Evolutionary conservation across 2,797 vertebrate genomes (phyloP).

Genomic region (Parauchenoglanis ngamensis): DNA sequence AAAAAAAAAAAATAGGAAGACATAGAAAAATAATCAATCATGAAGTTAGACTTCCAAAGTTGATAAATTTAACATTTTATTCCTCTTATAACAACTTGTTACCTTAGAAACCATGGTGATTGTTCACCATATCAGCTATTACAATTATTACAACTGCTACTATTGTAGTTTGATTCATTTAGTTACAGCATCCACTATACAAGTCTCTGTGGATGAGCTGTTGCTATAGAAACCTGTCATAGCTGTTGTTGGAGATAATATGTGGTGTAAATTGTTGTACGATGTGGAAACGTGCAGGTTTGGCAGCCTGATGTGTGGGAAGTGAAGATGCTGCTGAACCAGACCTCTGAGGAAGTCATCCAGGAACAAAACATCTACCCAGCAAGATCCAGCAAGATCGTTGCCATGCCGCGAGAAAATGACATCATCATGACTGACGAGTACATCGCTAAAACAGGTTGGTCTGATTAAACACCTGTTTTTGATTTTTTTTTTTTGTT

Average conservation of each 20-base stretch:
- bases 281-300: conserved; percentile 72
- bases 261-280: not conserved
- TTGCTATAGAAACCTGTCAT: not conserved
- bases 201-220: not conserved
- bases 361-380: conserved; percentile 83
- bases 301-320: conserved; percentile 89
- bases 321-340: conserved; percentile 86
- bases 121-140: not conserved
- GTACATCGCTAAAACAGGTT: conserved; percentile 81
- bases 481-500: not conserved
- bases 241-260: not conserved
- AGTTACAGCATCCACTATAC: no score
- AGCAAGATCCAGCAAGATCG: conserved; percentile 84
- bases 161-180: no score
- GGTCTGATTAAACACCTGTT: not conserved
- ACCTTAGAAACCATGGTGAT: not conserved
- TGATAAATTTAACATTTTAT: not conserved
- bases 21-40: not conserved
- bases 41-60: not conserved
- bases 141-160: no score
- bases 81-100: not conserved
- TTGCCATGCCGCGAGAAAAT: conserved; percentile 80
- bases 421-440: conserved; percentile 85
- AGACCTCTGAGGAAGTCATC: conserved; percentile 79
- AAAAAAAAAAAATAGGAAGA: not conserved